Base-by-base conservation (phyloP, 1,140 invertebrate genomes). In the Bombus confusus region DNA sequence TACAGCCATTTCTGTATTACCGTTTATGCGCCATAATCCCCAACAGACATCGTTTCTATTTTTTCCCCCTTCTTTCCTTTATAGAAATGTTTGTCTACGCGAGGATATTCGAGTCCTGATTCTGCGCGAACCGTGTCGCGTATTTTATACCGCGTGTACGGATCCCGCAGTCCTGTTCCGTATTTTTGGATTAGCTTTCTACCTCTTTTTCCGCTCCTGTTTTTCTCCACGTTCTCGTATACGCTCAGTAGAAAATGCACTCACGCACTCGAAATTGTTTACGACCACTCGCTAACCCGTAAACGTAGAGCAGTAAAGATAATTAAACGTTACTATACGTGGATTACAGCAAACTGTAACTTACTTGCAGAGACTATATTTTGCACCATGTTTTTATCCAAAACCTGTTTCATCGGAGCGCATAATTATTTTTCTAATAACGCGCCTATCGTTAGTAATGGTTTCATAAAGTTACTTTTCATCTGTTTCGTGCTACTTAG, bases 1-100 rank as follows among this genome's bases (percentile, higher is more conserved):
- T 59, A 84, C 37, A 10, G 31, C 8, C 39, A 47, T 71, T 72
- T 80, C 83, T 80, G 52, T 22, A 59, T 72, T 79, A 72, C 28
- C 6, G 5, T 34, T 39, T 57, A n/a, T 13, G 31, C 83, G 18
- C 39, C 25, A 12, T 47, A 84, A 84, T 84, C 81, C 12, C 2
- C 43, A 31, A 68, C 37, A 57, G 37, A 76, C 37, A 4, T 68
- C 59, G 59, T 68, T 37, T 10, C 34, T 6, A 25, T 62, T 34
- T 39, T 76, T 71, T 5, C 0, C 34, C 1, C 22, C 66, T 22
- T 69, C 10, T 39, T 37, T 10, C 3, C 52, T 22, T 59, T 68
- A 28, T 34, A 59, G 22, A 52, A 69, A 80, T 52, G 6, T 59
- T 72, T 72, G 28, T 80, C 52, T 41, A 28, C 69, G 15, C 15